Evolutionary conservation across 1,140 invertebrate genomes (phyloP).

Genomic region (Pomacea maculata): DNA sequence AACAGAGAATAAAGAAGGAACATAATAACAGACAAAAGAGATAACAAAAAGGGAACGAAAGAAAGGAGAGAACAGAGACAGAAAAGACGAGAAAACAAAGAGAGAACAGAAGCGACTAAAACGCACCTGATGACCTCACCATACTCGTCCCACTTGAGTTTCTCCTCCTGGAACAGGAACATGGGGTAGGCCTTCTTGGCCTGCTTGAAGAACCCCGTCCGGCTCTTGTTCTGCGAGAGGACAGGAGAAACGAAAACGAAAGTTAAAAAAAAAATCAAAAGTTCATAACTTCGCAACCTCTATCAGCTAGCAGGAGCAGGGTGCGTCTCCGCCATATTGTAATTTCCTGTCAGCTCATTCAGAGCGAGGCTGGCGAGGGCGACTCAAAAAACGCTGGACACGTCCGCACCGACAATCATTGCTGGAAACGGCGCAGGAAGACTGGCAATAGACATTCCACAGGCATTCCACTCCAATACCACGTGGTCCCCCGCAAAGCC

Average conservation of each 20-base stretch:
- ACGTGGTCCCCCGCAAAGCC: too few relatives aligned
- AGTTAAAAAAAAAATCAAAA: background rate
- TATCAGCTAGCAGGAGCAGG: background rate
- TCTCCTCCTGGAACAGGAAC: constrained; percentile 95
- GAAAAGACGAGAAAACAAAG: background rate
- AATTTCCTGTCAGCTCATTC: too few relatives aligned
- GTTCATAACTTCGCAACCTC: background rate
- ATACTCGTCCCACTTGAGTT: constrained; percentile 92
- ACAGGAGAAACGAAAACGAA: background rate
- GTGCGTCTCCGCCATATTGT: too few relatives aligned
- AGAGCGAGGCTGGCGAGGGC: too few relatives aligned
- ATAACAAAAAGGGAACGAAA: background rate
- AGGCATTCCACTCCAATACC: too few relatives aligned
- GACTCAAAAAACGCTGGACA: background rate
- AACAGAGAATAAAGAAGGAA: background rate
- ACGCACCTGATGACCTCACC: constrained; percentile 84
- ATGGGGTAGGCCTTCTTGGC: constrained; percentile 94
- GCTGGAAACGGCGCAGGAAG: too few relatives aligned
- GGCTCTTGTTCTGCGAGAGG: constrained; percentile 66
- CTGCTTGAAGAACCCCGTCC: constrained; percentile 83
- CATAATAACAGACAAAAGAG: background rate
- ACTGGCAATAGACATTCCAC: too few relatives aligned
- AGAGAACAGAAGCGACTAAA: background rate
- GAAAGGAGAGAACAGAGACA: background rate
- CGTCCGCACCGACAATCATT: background rate